phyloP scores from a whole-genome alignment of 92 coral and sea anemone genomes.

The Metridium senile region DNA sequence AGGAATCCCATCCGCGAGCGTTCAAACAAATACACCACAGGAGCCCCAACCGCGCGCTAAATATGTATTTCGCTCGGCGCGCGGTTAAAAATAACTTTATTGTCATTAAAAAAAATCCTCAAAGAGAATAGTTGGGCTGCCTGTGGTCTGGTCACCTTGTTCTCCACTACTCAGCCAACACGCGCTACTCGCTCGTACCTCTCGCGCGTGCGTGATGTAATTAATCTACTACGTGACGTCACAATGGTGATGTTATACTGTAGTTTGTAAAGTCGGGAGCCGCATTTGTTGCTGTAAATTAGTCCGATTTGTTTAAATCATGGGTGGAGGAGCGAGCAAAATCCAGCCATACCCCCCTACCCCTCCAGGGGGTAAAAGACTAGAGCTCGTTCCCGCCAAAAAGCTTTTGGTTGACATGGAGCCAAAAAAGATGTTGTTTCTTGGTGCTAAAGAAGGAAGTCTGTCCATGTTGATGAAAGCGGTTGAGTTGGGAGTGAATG shows the following conservation, averaged over 20 bases:
- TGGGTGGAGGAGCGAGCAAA: slow-evolving; percentile 38
- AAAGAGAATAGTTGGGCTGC: no score
- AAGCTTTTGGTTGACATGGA: slow-evolving; percentile 26
- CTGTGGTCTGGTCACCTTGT: not conserved
- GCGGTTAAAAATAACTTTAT: no score
- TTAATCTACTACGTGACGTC: not conserved
- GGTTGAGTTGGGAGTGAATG: not conserved
- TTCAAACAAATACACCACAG: no score
- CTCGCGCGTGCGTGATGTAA: not conserved
- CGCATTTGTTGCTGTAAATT: not conserved
- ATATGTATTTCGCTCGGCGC: no score
- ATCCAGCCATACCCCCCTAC: slow-evolving; percentile 21
- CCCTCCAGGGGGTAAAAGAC: slow-evolving; percentile 12
- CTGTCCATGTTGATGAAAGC: slow-evolving; percentile 17
- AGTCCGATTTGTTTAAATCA: not conserved
- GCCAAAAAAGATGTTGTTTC: slow-evolving; percentile 37
- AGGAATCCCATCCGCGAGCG: no score
- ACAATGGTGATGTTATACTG: no score
- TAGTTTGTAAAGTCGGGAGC: not conserved
- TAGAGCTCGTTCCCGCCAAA: slow-evolving; percentile 17
- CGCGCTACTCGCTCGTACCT: not conserved
- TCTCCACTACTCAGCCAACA: not conserved
- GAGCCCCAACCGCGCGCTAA: no score
- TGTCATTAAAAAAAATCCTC: no score
- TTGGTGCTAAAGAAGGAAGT: slow-evolving; percentile 39